Conservation (phyloP, 2,888 invertebrate species). For the Aspidiotus destructor region DNA sequence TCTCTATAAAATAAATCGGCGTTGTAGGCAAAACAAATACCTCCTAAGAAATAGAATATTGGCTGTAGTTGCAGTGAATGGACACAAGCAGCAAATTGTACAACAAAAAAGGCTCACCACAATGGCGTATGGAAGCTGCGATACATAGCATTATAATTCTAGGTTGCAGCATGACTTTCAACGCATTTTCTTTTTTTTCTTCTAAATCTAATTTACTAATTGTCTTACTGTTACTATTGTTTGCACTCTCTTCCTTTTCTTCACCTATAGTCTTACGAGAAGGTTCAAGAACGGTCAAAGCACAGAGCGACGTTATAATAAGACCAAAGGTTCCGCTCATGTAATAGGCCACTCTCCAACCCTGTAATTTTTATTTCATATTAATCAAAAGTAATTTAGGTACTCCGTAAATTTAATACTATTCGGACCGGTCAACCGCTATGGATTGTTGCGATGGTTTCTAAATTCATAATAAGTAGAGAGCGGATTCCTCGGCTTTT, state of each 20-base stretch:
- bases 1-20: conserved; percentile 79
- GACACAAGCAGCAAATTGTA: neutral
- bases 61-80: neutral
- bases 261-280: conserved; percentile 65
- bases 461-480: too few species aligned
- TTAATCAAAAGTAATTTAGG: neutral
- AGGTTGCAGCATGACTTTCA: conserved; percentile 68
- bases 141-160: conserved; percentile 67
- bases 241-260: conserved; percentile 41
- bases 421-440: too few species aligned
- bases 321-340: conserved; percentile 67
- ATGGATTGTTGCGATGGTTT: too few species aligned
- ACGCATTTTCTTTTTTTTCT: conserved; percentile 49
- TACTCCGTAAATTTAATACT: too few species aligned
- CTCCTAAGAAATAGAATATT: conserved; percentile 47
- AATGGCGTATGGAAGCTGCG: conserved; percentile 81
- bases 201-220: conserved; percentile 41
- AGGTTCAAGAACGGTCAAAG: conserved; percentile 67
- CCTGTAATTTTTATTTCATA: conserved; percentile 44
- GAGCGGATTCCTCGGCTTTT: too few species aligned
- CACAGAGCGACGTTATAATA: conserved; percentile 59
- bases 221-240: conserved; percentile 39
- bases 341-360: conserved; percentile 76
- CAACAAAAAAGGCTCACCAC: conserved; percentile 49
- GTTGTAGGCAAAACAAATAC: conserved; percentile 85